phyloP scores from a whole-genome alignment of 2,797 vertebrate species.

The Notoglanidium macrostoma region DNA sequence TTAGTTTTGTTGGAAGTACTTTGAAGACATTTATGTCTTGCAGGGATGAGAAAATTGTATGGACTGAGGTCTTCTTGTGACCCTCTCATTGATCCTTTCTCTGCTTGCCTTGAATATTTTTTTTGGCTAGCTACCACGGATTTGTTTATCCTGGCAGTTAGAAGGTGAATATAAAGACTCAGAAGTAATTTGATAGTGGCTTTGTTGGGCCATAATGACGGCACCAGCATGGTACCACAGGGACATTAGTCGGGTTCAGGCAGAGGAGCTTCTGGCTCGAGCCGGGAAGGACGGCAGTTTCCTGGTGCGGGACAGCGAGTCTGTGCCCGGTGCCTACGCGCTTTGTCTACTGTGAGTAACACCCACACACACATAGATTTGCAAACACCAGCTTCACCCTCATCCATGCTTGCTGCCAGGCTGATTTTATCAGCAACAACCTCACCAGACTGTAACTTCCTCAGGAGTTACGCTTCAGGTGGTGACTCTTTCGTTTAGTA shows the following conservation, averaged over 20 bases:
- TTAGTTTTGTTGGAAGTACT: conserved; percentile 13
- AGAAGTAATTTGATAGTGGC: neutral
- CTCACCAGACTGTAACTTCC: neutral
- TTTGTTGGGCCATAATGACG: conserved; percentile 65
- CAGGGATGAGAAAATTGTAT: conserved; percentile 12
- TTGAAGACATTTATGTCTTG: conserved; percentile 2
- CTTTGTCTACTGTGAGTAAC: conserved; percentile 87
- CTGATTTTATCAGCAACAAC: conserved; percentile 18
- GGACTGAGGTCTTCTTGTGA: neutral
- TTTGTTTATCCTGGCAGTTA: neutral
- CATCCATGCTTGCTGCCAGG: neutral
- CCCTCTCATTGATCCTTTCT: neutral
- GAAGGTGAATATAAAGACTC: conserved; percentile 17
- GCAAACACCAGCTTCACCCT: neutral
- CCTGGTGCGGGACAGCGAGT: conserved; percentile 89
- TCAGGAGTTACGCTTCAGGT: neutral
- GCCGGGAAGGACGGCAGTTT: conserved; percentile 86
- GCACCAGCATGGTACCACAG: conserved; percentile 82
- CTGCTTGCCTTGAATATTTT: neutral
- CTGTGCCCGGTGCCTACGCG: conserved; percentile 85
- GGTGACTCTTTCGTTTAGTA: conserved; percentile 12
- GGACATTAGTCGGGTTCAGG: conserved; percentile 84
- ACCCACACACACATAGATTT: conserved; percentile 14
- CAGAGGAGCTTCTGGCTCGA: conserved; percentile 83
- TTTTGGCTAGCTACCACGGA: neutral